These are phyloP conservation scores for Nasonia giraulti DNA, from an alignment of 1,140 invertebrate species.

Conservation along the genomic window DNA sequence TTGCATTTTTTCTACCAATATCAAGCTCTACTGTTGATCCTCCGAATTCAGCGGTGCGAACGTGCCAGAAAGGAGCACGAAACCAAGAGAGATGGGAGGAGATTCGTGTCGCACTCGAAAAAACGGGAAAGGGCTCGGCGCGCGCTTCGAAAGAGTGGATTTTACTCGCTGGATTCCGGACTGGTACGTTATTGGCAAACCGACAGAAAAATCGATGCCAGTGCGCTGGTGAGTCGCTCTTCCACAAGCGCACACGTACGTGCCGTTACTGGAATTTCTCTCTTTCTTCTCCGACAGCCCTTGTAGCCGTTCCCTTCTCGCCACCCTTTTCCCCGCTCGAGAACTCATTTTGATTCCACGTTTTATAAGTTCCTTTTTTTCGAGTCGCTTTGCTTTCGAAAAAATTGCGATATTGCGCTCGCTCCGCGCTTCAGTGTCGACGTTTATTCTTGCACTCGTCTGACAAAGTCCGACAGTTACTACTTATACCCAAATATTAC, in stretches of 20 bases:
- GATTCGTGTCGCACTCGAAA: neutral
- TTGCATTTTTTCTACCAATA: neutral
- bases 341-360: conserved; percentile 17
- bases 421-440: neutral
- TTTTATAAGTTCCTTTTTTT: conserved; percentile 22
- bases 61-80: neutral
- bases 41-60: neutral
- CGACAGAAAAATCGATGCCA: conserved; percentile 69
- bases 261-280: neutral
- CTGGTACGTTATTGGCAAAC: conserved; percentile 68
- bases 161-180: conserved; percentile 65
- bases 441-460: neutral
- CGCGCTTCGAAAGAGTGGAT: conserved; percentile 41
- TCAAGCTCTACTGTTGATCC: neutral
- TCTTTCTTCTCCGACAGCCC: neutral
- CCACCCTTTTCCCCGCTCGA: neutral
- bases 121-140: too few relatives aligned
- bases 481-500: neutral
- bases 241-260: neutral
- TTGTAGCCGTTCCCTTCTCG: neutral
- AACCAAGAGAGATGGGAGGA: neutral
- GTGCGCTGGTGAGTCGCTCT: conserved; percentile 52
- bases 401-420: neutral
- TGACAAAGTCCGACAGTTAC: neutral
- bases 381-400: neutral